A percentile compares a stretch with the other conserved stretches of the same genome.
phyloP scores from a whole-genome alignment of 2,888 invertebrate species.

The Megastigmus dorsalis region DNA sequence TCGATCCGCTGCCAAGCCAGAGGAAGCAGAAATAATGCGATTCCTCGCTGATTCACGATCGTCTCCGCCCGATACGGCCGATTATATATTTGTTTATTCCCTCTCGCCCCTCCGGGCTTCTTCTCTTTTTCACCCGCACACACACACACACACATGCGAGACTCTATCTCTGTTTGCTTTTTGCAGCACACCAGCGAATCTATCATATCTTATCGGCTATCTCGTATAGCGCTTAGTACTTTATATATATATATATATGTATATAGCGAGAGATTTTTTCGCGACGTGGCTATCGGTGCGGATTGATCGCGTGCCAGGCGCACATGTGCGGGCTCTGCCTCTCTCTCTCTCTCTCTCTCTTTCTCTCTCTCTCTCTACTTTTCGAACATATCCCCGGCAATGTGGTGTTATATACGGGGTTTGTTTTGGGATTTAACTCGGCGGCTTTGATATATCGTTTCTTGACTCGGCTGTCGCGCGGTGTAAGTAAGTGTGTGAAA shows the following conservation, averaged over 20 bases:
- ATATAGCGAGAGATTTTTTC: no score
- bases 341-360: no score
- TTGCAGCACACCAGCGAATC: constrained; percentile 14
- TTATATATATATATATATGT: no score
- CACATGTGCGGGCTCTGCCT: not conserved
- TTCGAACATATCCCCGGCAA: not conserved
- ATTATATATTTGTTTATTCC: constrained; percentile 45
- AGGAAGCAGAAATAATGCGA: constrained; percentile 35
- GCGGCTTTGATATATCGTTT: not conserved
- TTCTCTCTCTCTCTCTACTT: no score
- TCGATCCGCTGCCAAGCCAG: not conserved
- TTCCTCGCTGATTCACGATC: constrained; percentile 37
- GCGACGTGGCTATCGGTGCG: not conserved
- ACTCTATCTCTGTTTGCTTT: not conserved
- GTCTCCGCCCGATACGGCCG: constrained; percentile 17
- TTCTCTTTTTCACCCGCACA: not conserved
- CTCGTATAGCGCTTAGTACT: not conserved
- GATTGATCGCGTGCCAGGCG: not conserved
- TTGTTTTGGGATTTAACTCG: constrained; percentile 27
- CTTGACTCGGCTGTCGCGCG: not conserved
- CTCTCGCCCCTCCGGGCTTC: not conserved
- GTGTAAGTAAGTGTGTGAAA: no score
- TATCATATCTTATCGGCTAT: constrained; percentile 51
- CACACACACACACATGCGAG: no score
- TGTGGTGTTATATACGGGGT: constrained; percentile 5